Percentiles rank a stretch among this genome's conserved stretches.
Conservation (phyloP, 2,113 vertebrate species). For the Chaetodon trifascialis region DNA sequence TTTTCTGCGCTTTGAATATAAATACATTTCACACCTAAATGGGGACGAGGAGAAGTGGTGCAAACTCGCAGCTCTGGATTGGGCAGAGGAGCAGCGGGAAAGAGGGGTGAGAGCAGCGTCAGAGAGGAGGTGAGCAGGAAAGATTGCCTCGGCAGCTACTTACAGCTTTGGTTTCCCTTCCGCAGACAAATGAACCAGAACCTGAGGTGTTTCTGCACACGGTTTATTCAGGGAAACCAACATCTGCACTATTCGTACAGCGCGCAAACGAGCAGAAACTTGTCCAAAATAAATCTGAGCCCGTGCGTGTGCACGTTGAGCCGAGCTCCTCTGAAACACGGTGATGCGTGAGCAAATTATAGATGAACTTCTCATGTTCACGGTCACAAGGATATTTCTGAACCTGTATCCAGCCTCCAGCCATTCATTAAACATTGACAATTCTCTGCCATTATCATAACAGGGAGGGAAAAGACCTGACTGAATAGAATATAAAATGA, state of each 20-base stretch:
- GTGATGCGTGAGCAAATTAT: conserved; percentile 58
- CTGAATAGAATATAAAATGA: conserved; percentile 64
- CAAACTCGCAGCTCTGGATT: conserved; percentile 57
- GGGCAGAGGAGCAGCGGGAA: conserved; percentile 35
- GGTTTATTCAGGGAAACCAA: conserved; percentile 59
- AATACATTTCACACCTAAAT: conserved; percentile 79
- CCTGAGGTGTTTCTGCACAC: conserved; percentile 36
- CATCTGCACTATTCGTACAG: conserved; percentile 42
- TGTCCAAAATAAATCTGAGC: conserved; percentile 51
- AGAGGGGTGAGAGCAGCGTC: conserved; percentile 37
- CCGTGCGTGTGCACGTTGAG: conserved; percentile 35
- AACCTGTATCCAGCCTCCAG: conserved; percentile 64
- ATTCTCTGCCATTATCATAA: conserved; percentile 68
- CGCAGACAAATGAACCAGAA: conserved; percentile 55
- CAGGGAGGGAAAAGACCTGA: conserved; percentile 57
- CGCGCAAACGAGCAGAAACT: conserved; percentile 54
- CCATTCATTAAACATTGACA: conserved; percentile 78
- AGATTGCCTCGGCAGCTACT: conserved; percentile 48
- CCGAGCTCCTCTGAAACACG: conserved; percentile 31
- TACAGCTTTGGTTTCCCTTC: conserved; percentile 36
- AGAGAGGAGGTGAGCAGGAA: conserved; percentile 55
- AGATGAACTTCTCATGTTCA: conserved; percentile 70
- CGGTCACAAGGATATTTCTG: conserved; percentile 60
- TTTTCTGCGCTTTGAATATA: conserved; percentile 67
- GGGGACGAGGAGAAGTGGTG: conserved; percentile 64